Conservation (phyloP, 2,113 vertebrate species). For the Bos indicus region DNA sequence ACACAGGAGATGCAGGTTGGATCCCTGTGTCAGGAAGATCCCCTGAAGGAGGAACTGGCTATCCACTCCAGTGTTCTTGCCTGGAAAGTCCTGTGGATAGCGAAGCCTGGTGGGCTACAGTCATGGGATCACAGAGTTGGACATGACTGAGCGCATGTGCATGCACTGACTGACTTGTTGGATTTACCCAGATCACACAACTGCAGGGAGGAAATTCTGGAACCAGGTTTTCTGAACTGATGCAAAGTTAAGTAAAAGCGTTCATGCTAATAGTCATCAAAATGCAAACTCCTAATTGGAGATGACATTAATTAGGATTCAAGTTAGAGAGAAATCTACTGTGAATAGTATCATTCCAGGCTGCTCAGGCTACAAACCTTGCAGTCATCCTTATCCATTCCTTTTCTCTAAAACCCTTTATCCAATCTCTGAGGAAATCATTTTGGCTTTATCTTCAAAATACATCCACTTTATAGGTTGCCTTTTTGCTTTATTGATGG, state of each 20-base stretch:
- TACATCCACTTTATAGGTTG: not conserved
- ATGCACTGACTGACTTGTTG: not conserved
- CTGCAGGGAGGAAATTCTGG: not conserved
- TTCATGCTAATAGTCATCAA: not conserved
- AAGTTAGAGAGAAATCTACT: not conserved
- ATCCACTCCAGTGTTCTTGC: not conserved
- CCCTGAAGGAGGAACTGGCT: not conserved
- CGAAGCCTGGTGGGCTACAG: not conserved
- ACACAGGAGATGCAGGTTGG: not conserved
- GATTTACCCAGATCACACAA: not conserved
- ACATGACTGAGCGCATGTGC: not conserved
- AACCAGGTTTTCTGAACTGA: not conserved
- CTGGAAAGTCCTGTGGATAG: not conserved
- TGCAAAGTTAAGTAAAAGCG: not conserved
- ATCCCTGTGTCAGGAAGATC: not conserved
- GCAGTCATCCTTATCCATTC: not conserved
- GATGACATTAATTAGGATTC: not conserved
- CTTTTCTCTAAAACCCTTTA: not conserved
- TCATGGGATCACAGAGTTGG: not conserved
- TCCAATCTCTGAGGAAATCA: not conserved
- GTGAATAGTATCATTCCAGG: not conserved
- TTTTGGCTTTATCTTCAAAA: not conserved
- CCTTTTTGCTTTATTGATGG: not conserved
- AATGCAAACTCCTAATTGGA: not conserved
- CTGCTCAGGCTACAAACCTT: not conserved